phyloP scores from a whole-genome alignment of 2,797 vertebrate species.

The Paramormyrops hopkinsi region DNA sequence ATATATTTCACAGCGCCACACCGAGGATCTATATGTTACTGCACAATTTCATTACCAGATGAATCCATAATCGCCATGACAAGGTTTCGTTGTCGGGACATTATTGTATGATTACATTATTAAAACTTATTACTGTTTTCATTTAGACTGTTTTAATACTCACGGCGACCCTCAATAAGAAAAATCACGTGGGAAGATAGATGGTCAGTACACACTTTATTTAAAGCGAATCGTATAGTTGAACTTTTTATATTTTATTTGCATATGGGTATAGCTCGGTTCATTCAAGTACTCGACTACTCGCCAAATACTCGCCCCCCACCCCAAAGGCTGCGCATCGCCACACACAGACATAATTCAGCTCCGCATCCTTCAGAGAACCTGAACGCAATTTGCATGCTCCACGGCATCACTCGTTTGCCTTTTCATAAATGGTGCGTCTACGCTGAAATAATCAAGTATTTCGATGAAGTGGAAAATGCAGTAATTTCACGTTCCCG shows the following conservation, averaged over 20 bases:
- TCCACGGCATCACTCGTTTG: background rate
- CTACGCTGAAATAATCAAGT: background rate
- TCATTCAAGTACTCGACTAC: background rate
- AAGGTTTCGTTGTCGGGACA: background rate
- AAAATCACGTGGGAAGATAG: background rate
- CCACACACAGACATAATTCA: background rate
- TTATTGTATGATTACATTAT: background rate
- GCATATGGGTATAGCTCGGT: background rate
- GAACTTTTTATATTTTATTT: background rate
- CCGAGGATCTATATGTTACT: background rate
- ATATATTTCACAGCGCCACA: background rate
- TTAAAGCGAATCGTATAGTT: background rate
- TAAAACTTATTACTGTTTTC: background rate
- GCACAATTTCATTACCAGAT: background rate
- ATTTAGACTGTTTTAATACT: background rate
- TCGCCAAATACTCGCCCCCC: background rate
- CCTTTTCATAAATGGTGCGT: background rate
- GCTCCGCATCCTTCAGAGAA: background rate
- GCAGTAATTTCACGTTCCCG: background rate
- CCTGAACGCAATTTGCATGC: background rate
- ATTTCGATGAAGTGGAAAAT: background rate
- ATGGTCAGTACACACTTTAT: background rate
- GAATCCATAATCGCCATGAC: background rate
- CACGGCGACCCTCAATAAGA: background rate
- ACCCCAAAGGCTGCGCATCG: background rate